phyloP scores from a whole-genome alignment of 2,113 vertebrate genomes.

The Bubalus kerabau region DNA sequence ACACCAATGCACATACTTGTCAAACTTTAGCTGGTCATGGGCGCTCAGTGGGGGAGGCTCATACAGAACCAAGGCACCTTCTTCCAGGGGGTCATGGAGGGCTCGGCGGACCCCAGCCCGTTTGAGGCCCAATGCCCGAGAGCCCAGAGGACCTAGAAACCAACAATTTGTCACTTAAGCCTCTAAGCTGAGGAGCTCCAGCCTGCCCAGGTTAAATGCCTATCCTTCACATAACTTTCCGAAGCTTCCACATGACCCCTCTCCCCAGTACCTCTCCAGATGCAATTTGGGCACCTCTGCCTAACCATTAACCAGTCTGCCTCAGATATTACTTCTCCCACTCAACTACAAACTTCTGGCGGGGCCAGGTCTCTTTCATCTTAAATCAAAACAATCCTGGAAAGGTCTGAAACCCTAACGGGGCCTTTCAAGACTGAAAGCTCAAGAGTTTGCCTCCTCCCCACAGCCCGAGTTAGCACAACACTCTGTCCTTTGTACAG shows the following conservation, averaged over 20 bases:
- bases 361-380: not conserved
- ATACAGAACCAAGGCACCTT: conserved; percentile 92
- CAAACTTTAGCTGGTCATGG: conserved; percentile 93
- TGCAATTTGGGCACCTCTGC: not conserved
- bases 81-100: conserved; percentile 94
- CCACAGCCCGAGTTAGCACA: not conserved
- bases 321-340: conserved; percentile 6
- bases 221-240: not conserved
- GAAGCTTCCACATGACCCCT: not conserved
- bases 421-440: not conserved
- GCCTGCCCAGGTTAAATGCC: not conserved
- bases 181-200: not conserved
- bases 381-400: not conserved
- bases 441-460: not conserved
- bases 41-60: conserved; percentile 87
- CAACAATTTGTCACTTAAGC: conserved; percentile 32
- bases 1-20: conserved; percentile 87
- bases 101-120: conserved; percentile 87
- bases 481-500: not conserved
- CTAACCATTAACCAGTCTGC: not conserved
- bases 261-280: not conserved
- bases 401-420: conserved; percentile 1
- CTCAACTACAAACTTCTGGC: conserved; percentile 6
- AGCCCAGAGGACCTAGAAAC: conserved; percentile 87
- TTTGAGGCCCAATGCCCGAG: conserved; percentile 90